A percentile compares a stretch with the other conserved stretches of the same genome.
These are phyloP conservation scores for Antrozous pallidus DNA, from an alignment of 2,797 vertebrate species.

Conservation along the genomic window DNA sequence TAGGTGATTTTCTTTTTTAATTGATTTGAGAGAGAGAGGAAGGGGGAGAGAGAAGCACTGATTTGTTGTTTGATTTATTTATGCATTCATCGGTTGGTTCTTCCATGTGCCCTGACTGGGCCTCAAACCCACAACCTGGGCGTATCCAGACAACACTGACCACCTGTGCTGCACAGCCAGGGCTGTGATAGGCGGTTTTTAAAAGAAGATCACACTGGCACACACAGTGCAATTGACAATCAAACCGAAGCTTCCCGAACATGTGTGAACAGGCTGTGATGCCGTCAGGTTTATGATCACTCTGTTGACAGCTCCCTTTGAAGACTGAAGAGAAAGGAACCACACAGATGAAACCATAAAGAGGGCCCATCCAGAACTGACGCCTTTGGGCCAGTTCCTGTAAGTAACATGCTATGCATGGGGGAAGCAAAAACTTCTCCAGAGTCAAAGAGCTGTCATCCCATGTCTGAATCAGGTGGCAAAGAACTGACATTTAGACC, in stretches of 20 bases:
- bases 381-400: neutral
- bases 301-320: neutral
- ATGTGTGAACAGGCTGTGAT: neutral
- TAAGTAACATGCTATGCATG: neutral
- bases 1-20: neutral
- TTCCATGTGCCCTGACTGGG: neutral
- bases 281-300: neutral
- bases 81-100: neutral
- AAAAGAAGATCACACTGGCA: neutral
- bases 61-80: neutral
- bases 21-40: neutral
- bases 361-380: neutral
- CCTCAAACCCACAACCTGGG: neutral
- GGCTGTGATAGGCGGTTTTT: neutral
- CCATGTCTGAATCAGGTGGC: constrained; percentile 61
- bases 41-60: neutral
- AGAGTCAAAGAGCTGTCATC: neutral
- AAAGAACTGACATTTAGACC: constrained; percentile 57
- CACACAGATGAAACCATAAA: neutral
- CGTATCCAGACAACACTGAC: neutral
- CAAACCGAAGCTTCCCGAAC: neutral
- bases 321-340: neutral
- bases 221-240: neutral
- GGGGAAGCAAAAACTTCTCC: neutral
- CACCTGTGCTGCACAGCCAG: neutral